phyloP scores from a whole-genome alignment of 1,140 invertebrate species.

The Camponotus pennsylvanicus region DNA sequence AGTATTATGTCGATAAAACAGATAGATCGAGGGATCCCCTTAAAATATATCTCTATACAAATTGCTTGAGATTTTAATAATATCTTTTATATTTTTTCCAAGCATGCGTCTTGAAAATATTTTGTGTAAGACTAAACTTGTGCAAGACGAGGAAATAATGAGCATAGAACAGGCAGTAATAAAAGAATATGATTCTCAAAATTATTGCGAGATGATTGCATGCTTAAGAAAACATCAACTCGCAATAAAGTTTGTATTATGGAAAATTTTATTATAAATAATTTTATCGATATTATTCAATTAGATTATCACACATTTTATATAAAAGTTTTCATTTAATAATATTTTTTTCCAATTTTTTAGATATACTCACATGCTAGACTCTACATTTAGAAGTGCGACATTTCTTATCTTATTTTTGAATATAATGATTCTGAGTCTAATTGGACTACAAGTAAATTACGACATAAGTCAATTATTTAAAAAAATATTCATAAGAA shows the following conservation, averaged over 20 bases:
- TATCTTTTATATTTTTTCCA: neutral
- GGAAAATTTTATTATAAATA: neutral
- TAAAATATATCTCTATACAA: neutral
- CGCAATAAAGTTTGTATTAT: constrained; percentile 33
- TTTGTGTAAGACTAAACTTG: neutral
- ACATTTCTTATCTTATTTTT: neutral
- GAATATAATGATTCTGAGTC: constrained; percentile 20
- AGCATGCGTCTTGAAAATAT: constrained; percentile 34
- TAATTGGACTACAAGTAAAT: constrained; percentile 35
- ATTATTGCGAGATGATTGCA: neutral
- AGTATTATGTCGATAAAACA: no score
- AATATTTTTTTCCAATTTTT: neutral
- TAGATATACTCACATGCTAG: constrained; percentile 3
- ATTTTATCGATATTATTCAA: neutral
- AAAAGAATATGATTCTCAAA: neutral
- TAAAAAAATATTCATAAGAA: no score
- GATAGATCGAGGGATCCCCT: no score
- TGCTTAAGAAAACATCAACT: constrained; percentile 45
- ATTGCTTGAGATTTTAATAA: no score
- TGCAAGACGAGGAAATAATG: neutral
- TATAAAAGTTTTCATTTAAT: neutral
- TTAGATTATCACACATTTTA: neutral
- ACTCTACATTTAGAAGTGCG: constrained; percentile 1
- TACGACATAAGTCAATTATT: no score
- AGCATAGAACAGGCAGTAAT: neutral